phyloP scores from a whole-genome alignment of 2,797 vertebrate genomes.

The Centropyge bicolor region DNA sequence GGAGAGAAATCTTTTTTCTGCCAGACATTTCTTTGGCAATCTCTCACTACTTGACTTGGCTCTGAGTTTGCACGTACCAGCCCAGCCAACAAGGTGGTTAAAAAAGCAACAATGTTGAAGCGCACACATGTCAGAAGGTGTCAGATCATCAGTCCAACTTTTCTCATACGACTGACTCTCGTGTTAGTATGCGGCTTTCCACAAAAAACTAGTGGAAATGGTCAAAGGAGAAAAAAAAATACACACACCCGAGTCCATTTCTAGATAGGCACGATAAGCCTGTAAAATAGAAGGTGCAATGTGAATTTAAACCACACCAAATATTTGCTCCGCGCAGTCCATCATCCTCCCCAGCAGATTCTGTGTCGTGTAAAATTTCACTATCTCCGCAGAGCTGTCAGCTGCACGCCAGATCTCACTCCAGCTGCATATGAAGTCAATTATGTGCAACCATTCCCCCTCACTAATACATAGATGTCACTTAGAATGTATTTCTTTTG shows the following conservation, averaged over 20 bases:
- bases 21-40: slow-evolving; percentile 87
- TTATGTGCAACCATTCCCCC: slow-evolving; percentile 72
- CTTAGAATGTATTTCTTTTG: slow-evolving; percentile 74
- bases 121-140: slow-evolving; percentile 65
- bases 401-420: slow-evolving; percentile 72
- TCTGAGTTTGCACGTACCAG: slow-evolving; percentile 59
- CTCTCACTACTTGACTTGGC: slow-evolving; percentile 80
- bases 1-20: slow-evolving; percentile 75
- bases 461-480: slow-evolving; percentile 74
- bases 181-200: not conserved
- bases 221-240: not conserved
- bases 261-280: not conserved
- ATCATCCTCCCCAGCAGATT: slow-evolving; percentile 43
- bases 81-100: slow-evolving; percentile 80
- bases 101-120: slow-evolving; percentile 75
- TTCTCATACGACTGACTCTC: slow-evolving; percentile 26
- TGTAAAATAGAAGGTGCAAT: slow-evolving; percentile 30
- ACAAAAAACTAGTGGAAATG: not conserved
- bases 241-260: not conserved
- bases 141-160: slow-evolving; percentile 61
- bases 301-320: slow-evolving; percentile 35
- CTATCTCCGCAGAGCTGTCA: slow-evolving; percentile 69
- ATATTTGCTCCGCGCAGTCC: slow-evolving; percentile 43
- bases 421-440: slow-evolving; percentile 73
- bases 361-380: slow-evolving; percentile 58